These are phyloP conservation scores for Sapajus apella DNA, from an alignment of 2,113 vertebrate genomes.

Conservation along the genomic window DNA sequence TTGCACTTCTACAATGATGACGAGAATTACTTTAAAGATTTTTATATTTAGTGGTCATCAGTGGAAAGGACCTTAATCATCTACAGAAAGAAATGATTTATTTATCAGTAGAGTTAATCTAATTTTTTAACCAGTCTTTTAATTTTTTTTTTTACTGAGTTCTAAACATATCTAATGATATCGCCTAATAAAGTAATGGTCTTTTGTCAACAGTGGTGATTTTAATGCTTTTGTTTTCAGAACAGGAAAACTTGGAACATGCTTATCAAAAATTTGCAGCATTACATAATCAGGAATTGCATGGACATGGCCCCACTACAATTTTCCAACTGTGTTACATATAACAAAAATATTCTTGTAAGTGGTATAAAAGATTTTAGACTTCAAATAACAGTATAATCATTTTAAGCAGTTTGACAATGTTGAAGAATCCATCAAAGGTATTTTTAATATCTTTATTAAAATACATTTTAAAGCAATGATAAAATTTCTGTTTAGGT, in stretches of 20 bases:
- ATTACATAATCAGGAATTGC: not conserved
- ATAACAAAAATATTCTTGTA: not conserved
- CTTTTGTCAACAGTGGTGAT: not conserved
- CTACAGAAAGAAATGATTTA: not conserved
- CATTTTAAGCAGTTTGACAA: not conserved
- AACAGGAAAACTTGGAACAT: conserved; percentile 38
- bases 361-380: not conserved
- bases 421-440: conserved; percentile 38
- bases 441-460: conserved; percentile 39
- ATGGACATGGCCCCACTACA: not conserved
- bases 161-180: conserved; percentile 1
- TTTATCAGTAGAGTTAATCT: not conserved
- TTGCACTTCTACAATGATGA: not conserved
- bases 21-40: not conserved
- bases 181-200: not conserved
- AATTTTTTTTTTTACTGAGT: not conserved
- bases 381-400: not conserved
- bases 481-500: conserved; percentile 14
- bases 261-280: conserved; percentile 43
- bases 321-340: conserved; percentile 16
- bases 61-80: conserved; percentile 25
- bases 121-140: conserved; percentile 12
- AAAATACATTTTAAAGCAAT: conserved; percentile 50
- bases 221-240: conserved; percentile 52
- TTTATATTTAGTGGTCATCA: not conserved